Base-by-base conservation (phyloP, 1,140 invertebrate species). In the Drosophila repletoides region DNA sequence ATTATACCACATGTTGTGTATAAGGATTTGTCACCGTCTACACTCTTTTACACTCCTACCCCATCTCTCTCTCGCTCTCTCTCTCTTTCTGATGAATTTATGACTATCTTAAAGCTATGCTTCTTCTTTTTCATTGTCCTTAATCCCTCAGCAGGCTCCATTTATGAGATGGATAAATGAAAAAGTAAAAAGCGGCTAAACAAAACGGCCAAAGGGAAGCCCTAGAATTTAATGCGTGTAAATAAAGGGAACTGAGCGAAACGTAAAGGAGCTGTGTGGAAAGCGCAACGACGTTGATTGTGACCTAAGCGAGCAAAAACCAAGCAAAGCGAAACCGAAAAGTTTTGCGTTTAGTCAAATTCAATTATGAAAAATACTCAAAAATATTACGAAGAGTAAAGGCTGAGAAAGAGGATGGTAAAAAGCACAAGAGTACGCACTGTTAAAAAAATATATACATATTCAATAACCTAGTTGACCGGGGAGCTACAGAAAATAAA, bases 31-130 rank as follows among this genome's bases (percentile, higher is more conserved):
- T 48, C 17, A 24, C 41, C 48, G 22, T 46, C 29, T 49, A 4
- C 17, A 5, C 17, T 4, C 6, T 31, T 14, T 19, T 31, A 3
- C 10, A 5, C 58, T 7, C 10, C 38, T 67, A 46, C 28, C 36
- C 66, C 52, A 22, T 31, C 63, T 45, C 26, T 10, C 53, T 26
- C 28, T 28, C 9, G 1, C 21, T 45, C 14, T 22, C 19, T 24
- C 24, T 33, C 3, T 6, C 24, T 26, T 28, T 31, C 75, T 86
- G 79, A 84, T 86, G 79, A 84, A 84, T 84, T 84, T 84, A 84
- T 79, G 80, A 63, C 71, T 53, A 22, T 48, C 52, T 48, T 28
- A 63, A 72, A 60, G 73, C 38, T 58, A 7, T n/a, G 5, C n/a
- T 60, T 9, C 28, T 17, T 41, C 28, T 14, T 36, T 34, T 48